Base-by-base conservation (phyloP, 2,888 invertebrate species). In the Amiota communis region DNA sequence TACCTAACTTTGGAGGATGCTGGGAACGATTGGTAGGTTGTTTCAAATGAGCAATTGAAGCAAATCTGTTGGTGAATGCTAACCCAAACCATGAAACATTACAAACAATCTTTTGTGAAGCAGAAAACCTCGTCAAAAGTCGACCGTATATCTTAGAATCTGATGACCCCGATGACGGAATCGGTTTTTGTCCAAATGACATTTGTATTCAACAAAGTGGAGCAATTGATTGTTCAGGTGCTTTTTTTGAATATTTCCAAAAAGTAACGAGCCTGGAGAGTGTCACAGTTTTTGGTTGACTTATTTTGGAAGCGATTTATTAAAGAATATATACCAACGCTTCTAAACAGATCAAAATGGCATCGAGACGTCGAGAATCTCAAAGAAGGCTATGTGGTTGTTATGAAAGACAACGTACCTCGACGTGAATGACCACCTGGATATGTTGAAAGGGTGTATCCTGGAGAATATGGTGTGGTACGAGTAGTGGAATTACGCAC, bases 11-110 rank as follows among this genome's bases (percentile, higher is more conserved):
- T 51, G 75, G 72, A n/a, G 75, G 72, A 1, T 67, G 70, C 36
- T 82, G 81, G 83, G 80, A 82, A 72, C 72, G 80, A 2, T 68
- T 82, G 8, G 74, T 83, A 1, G 71, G 79, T 1, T 79, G 75
- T 20, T 75, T 80, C 51, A 80, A 80, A 64, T 70, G 68, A 51
- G 74, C 79, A 0, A 48, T 85, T 11, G 56, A 63, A 9, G 69
- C 74, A 6, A 72, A 74, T 1, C 23, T 82, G n/a, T 74, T 64
- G 11, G 56, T 75, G 8, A 76, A 79, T 10, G 20, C 59, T 36
- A 74, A 76, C 1, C 80, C 79, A 2, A 74, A 15, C 46, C 81
- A 82, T 48, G 81, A 82, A 71, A 72, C 63, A 12, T 51, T 74
- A 8, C 59, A 59, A 23, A 76, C 72, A 10, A 17, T 76, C 15